These are phyloP conservation scores for Ceratina japonica DNA, from an alignment of 1,140 invertebrate species.

Conservation along the genomic window DNA sequence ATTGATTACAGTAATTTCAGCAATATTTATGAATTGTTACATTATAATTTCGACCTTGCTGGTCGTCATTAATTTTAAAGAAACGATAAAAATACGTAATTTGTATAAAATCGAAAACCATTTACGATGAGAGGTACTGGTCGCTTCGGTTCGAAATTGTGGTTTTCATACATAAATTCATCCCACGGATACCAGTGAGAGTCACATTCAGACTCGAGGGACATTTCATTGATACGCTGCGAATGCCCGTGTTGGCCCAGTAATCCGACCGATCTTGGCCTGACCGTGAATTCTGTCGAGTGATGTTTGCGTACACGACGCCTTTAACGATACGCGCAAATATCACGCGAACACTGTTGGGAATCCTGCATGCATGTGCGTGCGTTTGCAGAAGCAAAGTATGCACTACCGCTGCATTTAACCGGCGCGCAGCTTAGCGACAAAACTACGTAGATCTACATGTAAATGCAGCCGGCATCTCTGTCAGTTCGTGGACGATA, in stretches of 20 bases:
- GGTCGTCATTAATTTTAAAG: no score
- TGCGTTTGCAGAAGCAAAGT: background rate
- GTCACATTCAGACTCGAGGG: no score
- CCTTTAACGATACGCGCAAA: slow-evolving; percentile 5
- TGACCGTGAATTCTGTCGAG: slow-evolving; percentile 14
- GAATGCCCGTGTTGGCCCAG: background rate
- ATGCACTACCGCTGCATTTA: background rate
- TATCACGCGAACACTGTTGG: background rate
- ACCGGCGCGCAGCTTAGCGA: background rate
- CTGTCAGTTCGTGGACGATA: background rate
- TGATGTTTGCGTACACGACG: background rate
- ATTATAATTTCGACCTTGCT: no score
- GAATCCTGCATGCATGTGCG: background rate
- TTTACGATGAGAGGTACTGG: no score
- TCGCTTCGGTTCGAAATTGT: no score
- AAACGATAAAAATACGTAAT: no score
- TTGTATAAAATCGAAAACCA: no score
- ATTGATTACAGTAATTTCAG: background rate
- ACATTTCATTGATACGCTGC: background rate
- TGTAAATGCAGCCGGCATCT: no score
- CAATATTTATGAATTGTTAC: no score
- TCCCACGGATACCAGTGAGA: no score
- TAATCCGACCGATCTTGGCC: slow-evolving; percentile 15
- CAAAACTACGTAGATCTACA: background rate
- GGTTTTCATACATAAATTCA: no score